These are phyloP conservation scores for Drosophila eohydei DNA, from an alignment of 2,888 invertebrate species.

Conservation along the genomic window DNA sequence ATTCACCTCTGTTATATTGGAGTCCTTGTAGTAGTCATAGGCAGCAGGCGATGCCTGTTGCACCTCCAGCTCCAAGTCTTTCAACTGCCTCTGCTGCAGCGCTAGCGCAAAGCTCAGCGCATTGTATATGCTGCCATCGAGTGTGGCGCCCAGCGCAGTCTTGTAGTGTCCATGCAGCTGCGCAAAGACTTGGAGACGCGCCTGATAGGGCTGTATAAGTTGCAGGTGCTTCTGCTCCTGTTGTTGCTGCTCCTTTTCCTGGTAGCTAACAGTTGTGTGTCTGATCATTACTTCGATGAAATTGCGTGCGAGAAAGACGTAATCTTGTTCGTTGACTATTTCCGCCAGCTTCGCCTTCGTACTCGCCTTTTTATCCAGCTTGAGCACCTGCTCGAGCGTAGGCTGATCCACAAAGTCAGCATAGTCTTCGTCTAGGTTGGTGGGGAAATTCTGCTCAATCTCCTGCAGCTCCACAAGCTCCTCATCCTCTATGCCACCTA, in stretches of 20 bases:
- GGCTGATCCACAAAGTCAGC: constrained; percentile 87
- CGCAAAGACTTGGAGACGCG: constrained; percentile 80
- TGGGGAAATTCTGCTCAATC: constrained; percentile 90
- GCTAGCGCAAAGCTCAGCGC: constrained; percentile 80
- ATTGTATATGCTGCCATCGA: constrained; percentile 80
- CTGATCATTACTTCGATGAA: constrained; percentile 81
- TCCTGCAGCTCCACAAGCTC: constrained; percentile 88
- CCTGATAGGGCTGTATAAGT: constrained; percentile 73
- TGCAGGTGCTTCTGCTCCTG: constrained; percentile 37
- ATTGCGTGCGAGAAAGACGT: constrained; percentile 77
- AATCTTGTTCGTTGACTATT: constrained; percentile 80
- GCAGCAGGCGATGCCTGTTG: not conserved
- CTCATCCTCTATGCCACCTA: constrained; percentile 89
- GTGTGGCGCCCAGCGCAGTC: constrained; percentile 68
- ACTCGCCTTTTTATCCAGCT: constrained; percentile 75
- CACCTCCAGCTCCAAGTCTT: constrained; percentile 63
- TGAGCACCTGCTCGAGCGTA: constrained; percentile 85
- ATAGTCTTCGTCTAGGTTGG: constrained; percentile 89
- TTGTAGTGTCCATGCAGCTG: constrained; percentile 80
- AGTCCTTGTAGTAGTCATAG: constrained; percentile 93
- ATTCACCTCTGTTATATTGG: constrained; percentile 91
- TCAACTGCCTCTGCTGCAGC: constrained; percentile 79
- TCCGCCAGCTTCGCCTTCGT: constrained; percentile 71
- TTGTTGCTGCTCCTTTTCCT: constrained; percentile 24
- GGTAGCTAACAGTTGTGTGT: constrained; percentile 77